Conservation (phyloP, 2,113 vertebrate genomes). For the Panthera tigris region DNA sequence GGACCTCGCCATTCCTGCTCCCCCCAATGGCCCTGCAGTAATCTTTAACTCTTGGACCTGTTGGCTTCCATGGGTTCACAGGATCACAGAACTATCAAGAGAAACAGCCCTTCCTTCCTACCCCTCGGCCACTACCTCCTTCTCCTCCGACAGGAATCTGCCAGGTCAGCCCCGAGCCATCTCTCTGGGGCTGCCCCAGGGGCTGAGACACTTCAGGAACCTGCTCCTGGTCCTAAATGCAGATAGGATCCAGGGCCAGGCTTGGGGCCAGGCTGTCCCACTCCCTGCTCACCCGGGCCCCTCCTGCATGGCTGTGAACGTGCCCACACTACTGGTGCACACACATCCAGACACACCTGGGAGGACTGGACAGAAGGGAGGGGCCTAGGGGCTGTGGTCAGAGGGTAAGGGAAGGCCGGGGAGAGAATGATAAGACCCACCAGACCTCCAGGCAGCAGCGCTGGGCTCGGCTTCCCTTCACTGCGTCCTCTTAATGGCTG, state of each 20-base stretch:
- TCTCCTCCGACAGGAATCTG: background rate
- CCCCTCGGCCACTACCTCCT: background rate
- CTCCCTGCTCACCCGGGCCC: background rate
- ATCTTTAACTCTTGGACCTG: background rate
- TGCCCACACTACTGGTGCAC: background rate
- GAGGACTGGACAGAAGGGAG: background rate
- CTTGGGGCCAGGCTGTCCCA: background rate
- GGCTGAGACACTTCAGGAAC: background rate
- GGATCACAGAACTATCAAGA: background rate
- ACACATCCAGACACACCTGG: background rate
- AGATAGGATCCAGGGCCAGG: background rate
- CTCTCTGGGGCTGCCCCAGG: background rate
- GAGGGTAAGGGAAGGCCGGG: background rate
- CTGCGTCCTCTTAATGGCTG: background rate
- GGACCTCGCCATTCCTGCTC: background rate
- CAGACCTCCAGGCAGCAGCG: background rate
- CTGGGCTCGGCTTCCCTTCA: background rate
- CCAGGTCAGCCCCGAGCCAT: background rate
- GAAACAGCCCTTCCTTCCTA: background rate
- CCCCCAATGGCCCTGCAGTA: background rate
- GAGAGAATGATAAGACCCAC: constrained; percentile 3
- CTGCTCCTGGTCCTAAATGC: background rate
- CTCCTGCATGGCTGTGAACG: background rate
- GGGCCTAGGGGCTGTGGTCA: background rate
- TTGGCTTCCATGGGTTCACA: background rate